Percentiles rank a stretch among this genome's conserved stretches.
Evolutionary conservation across 2,888 invertebrate species (phyloP).

Genomic region (Pollenia griseotomentosa): DNA sequence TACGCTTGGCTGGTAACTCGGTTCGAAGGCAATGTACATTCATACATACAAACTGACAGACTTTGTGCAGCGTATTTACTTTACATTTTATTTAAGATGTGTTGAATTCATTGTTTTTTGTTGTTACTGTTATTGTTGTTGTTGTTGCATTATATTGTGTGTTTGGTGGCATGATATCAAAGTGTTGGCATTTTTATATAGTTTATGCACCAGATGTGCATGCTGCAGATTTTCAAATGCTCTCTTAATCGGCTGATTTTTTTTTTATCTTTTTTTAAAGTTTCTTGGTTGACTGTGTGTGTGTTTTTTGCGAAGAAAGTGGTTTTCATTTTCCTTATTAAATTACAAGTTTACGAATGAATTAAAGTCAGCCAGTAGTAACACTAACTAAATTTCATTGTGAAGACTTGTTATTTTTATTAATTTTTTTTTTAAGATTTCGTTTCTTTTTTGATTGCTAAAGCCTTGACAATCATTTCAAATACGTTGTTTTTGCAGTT

Average conservation of each 20-base stretch:
- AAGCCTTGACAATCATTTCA: constrained; percentile 64
- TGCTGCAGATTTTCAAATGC: constrained; percentile 67
- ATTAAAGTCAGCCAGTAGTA: constrained; percentile 66
- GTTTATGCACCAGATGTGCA: constrained; percentile 72
- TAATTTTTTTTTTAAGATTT: not conserved
- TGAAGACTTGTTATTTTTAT: constrained; percentile 23
- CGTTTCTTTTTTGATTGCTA: constrained; percentile 18
- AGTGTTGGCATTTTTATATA: constrained; percentile 61
- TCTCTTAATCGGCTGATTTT: constrained; percentile 46
- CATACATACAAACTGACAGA: not conserved
- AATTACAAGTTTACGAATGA: constrained; percentile 74
- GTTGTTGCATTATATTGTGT: constrained; percentile 1
- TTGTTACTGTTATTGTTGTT: not conserved
- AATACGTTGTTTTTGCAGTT: constrained; percentile 15
- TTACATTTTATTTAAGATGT: constrained; percentile 34
- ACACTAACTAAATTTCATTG: constrained; percentile 29
- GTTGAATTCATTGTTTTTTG: constrained; percentile 20
- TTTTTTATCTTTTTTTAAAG: constrained; percentile 37
- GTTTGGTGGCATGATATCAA: constrained; percentile 46
- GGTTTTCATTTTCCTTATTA: constrained; percentile 76
- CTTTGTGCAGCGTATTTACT: not conserved
- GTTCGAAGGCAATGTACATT: constrained; percentile 38
- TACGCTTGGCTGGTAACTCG: constrained; percentile 62
- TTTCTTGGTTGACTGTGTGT: constrained; percentile 49
- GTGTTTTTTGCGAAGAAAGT: constrained; percentile 74